Conservation (phyloP, 2,797 vertebrate genomes). For the Peromyscus aztecus region DNA sequence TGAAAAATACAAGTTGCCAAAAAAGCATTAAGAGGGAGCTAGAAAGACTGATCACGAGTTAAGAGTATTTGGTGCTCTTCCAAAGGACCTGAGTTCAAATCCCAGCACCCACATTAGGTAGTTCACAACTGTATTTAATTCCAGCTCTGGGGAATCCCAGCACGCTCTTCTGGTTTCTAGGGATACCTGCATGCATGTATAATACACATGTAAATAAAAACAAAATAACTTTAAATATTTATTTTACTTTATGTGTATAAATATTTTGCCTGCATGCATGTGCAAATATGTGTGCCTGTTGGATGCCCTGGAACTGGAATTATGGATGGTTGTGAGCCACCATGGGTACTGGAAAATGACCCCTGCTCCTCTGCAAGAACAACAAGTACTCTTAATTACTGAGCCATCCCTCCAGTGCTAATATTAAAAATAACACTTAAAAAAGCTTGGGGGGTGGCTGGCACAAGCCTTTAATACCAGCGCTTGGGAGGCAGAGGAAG, state of each 20-base stretch:
- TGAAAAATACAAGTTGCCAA: conserved; percentile 16
- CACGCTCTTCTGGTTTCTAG: not conserved
- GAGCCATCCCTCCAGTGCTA: not conserved
- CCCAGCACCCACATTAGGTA: not conserved
- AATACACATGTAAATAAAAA: not conserved
- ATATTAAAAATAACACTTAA: not conserved
- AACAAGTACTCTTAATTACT: not conserved
- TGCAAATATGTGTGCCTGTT: not conserved
- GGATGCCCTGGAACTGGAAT: not conserved
- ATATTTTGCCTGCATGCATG: not conserved
- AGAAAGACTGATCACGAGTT: not conserved
- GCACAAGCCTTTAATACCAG: not conserved
- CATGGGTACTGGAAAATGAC: not conserved
- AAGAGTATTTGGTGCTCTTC: not conserved
- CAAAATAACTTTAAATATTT: not conserved
- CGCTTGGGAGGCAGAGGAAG: not conserved
- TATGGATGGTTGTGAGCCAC: not conserved
- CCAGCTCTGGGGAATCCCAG: not conserved
- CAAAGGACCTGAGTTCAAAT: not conserved
- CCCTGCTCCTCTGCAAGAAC: not conserved
- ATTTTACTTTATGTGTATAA: not conserved
- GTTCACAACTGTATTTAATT: not conserved
- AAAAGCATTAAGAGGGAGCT: not conserved
- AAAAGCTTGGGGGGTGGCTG: not conserved
- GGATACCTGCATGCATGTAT: not conserved